Conservation (phyloP, 2,797 vertebrate genomes). For the Pangasius macronema region DNA sequence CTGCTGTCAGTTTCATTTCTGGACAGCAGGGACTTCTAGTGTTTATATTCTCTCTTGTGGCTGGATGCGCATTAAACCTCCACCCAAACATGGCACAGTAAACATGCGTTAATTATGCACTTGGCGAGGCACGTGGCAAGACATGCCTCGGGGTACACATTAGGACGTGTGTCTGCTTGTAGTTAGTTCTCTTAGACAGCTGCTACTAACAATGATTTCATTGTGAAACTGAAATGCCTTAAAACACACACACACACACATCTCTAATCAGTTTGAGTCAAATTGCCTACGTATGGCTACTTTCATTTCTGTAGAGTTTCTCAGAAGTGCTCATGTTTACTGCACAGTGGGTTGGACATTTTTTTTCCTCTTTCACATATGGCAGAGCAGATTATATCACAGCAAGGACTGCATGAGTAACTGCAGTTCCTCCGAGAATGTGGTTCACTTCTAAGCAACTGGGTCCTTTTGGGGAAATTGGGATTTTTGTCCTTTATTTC, state of each 20-base stretch:
- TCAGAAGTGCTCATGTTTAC: conserved; percentile 49
- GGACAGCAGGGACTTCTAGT: too few species aligned
- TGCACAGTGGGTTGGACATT: background rate
- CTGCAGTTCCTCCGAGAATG: conserved; percentile 29
- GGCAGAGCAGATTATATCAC: conserved; percentile 16
- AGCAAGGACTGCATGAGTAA: background rate
- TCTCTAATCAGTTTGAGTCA: conserved; percentile 17
- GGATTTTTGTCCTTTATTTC: background rate
- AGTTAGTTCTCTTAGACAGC: background rate
- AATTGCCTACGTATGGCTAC: conserved; percentile 4
- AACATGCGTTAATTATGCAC: background rate
- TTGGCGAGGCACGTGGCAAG: background rate
- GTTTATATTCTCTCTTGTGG: background rate
- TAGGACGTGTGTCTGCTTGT: background rate
- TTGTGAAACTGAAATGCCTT: conserved; percentile 52
- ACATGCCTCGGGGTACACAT: too few species aligned
- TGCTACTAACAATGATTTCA: conserved; percentile 49
- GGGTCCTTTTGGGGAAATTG: conserved; percentile 7
- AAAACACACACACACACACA: background rate
- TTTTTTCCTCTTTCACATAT: conserved; percentile 10
- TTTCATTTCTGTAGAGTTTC: conserved; percentile 52
- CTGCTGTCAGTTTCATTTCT: conserved; percentile 25
- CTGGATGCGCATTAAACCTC: background rate
- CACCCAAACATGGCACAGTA: too few species aligned
- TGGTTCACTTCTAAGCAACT: conserved; percentile 7